A percentile compares a stretch with the other conserved stretches of the same genome.
Conservation (phyloP, 2,888 invertebrate species). For the Plebejus argus region DNA sequence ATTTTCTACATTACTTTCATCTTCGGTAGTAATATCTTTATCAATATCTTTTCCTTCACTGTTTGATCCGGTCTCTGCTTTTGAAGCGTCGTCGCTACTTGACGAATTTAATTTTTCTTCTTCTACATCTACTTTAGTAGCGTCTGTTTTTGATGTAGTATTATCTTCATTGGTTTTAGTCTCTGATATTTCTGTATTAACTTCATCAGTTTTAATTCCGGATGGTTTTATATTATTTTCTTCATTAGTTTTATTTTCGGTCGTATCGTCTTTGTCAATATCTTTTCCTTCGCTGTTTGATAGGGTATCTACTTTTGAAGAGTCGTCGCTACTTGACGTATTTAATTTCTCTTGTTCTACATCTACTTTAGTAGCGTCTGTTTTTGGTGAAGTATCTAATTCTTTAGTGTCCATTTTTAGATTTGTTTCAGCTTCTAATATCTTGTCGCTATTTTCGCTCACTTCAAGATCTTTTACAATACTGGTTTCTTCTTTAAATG, state of each 20-base stretch:
- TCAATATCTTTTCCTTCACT: neutral
- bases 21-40: neutral
- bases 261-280: neutral
- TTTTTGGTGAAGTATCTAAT: neutral
- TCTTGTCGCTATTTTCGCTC: conserved; percentile 30
- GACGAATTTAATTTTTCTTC: neutral
- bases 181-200: conserved; percentile 12
- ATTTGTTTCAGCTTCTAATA: conserved; percentile 34
- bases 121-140: neutral
- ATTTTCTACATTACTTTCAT: conserved; percentile 28
- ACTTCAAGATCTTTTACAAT: conserved; percentile 39
- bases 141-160: neutral
- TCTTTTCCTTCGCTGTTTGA: neutral
- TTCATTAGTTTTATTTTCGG: neutral
- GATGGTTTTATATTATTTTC: conserved; percentile 29
- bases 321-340: neutral
- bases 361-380: neutral
- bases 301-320: neutral
- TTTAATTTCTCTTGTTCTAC: neutral
- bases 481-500: conserved; percentile 52
- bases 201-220: neutral
- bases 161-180: conserved; percentile 38
- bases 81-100: neutral
- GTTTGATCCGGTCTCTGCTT: neutral
- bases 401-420: neutral